Evolutionary conservation across 2,888 invertebrate genomes (phyloP), one percentile per base, ranked within the genome.

Genomic region (Abrostola triplasia): DNA sequence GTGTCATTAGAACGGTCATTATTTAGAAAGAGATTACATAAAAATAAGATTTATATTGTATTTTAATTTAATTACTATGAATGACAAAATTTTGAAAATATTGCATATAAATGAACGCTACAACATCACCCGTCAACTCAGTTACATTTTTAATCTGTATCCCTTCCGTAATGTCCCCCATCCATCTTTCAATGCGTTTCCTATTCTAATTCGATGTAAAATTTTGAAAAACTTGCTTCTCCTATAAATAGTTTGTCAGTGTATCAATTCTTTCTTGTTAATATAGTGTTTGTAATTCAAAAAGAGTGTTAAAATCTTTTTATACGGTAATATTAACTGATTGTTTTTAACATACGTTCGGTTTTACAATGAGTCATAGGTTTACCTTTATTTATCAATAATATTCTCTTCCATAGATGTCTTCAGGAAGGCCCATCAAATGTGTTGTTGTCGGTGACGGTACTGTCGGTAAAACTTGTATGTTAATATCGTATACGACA

Each of bases 371-470:
- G 93, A 93, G 83, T 93, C 93, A 93, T 92, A 91, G 80, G 79
- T 88, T 88, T 84, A 84, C 81, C 84, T 88, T 85, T 86, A 88
- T 88, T 89, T 88, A 90, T 84, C 83, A 88, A 84, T 87, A 88
- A 81, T 86, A 85, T 84, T 83, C 84, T 81, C 70, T 88, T 82
- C 82, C 80, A 57, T 83, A 95, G 95, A 98, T 98, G 97, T 98
- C 98, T 96, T 98, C 97, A 91, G 98, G 98, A 91, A 96, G 98
- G 91, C 98, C 98, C 81, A 98, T 98, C 88, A 98, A 98, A 92
- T 98, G 98, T 95, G 98, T 98, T 82, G 98, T 98, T 64, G 98
- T 98, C 78, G 98, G 98, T 76, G 98, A 98, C 94, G 98, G 98
- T 83, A 98, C 98, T 56, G 98, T 98, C 75, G 98, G 98, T 84